phyloP scores from a whole-genome alignment of 2,797 vertebrate species.

The Cheirogaleus major region DNA sequence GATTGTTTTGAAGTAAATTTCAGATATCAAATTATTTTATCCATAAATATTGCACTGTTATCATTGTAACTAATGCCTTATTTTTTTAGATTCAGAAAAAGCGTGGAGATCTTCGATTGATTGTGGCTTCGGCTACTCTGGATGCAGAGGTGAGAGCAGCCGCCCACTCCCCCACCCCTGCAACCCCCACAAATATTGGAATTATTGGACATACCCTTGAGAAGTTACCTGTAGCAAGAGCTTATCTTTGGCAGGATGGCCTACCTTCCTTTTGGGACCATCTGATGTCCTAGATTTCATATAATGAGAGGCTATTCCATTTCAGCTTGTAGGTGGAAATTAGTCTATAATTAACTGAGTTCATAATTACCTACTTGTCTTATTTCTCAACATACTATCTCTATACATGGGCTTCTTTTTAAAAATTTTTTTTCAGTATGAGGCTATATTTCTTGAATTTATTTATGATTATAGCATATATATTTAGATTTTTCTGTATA shows the following conservation, averaged over 20 bases:
- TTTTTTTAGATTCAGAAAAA: conserved; percentile 95
- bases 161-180: not conserved
- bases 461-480: conserved; percentile 8
- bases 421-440: not conserved
- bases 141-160: conserved; percentile 94
- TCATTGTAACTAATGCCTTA: conserved; percentile 35
- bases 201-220: not conserved
- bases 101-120: conserved; percentile 94
- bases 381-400: conserved; percentile 28
- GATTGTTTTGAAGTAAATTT: conserved; percentile 1
- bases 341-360: conserved; percentile 49
- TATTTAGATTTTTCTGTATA: conserved; percentile 15
- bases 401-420: not conserved
- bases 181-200: not conserved
- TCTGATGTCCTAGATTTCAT: conserved; percentile 62
- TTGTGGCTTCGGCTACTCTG: conserved; percentile 97
- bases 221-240: conserved; percentile 5
- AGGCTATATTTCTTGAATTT: conserved; percentile 32
- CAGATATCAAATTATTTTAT: not conserved
- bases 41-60: not conserved
- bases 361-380: conserved; percentile 10
- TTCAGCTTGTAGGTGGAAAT: conserved; percentile 51
- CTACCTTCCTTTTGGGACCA: not conserved
- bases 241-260: not conserved
- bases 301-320: conserved; percentile 27